Evolutionary conservation across 2,888 invertebrate species (phyloP).

Genomic region (Trisateles emortualis): DNA sequence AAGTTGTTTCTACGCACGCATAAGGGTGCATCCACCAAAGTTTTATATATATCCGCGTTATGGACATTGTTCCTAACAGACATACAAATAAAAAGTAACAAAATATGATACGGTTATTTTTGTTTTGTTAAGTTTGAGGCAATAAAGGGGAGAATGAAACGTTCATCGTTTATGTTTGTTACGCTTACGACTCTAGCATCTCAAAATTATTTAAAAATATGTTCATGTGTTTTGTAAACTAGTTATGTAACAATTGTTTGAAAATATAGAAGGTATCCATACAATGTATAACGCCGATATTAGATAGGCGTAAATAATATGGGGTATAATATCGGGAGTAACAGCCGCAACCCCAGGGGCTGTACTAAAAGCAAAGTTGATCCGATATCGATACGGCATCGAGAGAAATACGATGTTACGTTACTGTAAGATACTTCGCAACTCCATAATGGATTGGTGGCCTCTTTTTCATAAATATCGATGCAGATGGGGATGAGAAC

Average conservation of each 20-base stretch:
- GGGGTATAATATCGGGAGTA: constrained; percentile 21
- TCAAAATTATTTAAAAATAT: constrained; percentile 20
- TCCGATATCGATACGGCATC: constrained; percentile 24
- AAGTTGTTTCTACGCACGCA: neutral
- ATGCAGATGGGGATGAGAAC: constrained; percentile 22
- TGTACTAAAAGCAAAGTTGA: constrained; percentile 44
- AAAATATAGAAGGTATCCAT: too few species aligned
- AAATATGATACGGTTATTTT: constrained; percentile 6
- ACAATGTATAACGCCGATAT: too few species aligned
- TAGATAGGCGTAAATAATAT: constrained; percentile 21
- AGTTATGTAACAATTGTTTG: too few species aligned
- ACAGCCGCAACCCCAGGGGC: constrained; percentile 29
- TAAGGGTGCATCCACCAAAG: constrained; percentile 3
- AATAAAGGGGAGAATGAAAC: constrained; percentile 3
- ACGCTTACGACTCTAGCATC: constrained; percentile 29
- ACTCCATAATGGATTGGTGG: constrained; percentile 43
- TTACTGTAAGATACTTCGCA: constrained; percentile 25
- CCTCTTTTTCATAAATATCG: constrained; percentile 25
- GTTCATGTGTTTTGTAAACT: too few species aligned
- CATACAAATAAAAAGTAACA: constrained; percentile 4
- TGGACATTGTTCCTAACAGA: constrained; percentile 7
- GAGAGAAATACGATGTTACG: constrained; percentile 17
- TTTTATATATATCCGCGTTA: neutral
- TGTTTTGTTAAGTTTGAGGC: constrained; percentile 3
- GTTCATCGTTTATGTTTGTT: constrained; percentile 20